Evolutionary conservation across 2,888 invertebrate species (phyloP).

Genomic region (Diabrotica balteata): DNA sequence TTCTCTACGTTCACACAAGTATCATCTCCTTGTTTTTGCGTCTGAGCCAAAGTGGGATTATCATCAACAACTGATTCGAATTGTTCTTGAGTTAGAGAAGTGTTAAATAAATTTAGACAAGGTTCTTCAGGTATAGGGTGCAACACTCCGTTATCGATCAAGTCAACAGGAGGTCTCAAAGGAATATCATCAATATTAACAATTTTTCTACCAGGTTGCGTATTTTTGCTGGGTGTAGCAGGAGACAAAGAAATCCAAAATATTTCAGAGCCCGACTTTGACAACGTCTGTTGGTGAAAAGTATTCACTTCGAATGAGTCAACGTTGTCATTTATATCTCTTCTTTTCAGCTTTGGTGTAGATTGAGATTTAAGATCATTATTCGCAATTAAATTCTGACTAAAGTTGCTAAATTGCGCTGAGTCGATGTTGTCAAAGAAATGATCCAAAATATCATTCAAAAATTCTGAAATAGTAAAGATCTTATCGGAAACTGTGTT

Average conservation of each 20-base stretch:
- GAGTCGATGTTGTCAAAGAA: conserved; percentile 47
- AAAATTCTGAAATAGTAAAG: conserved; percentile 54
- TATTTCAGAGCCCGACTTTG: conserved; percentile 49
- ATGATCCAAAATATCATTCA: conserved; percentile 54
- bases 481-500: conserved; percentile 50
- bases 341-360: conserved; percentile 36
- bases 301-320: conserved; percentile 40
- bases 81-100: conserved; percentile 12
- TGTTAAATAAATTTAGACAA: conserved; percentile 44
- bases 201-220: conserved; percentile 26
- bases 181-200: conserved; percentile 56
- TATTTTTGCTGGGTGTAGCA: conserved; percentile 13
- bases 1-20: neutral
- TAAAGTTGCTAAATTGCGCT: conserved; percentile 36
- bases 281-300: conserved; percentile 47
- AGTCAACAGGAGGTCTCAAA: conserved; percentile 50
- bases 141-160: conserved; percentile 7
- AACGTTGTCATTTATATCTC: neutral
- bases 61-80: neutral
- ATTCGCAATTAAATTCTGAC: conserved; percentile 29
- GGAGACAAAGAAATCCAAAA: conserved; percentile 55
- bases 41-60: neutral
- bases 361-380: conserved; percentile 37
- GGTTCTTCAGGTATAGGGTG: conserved; percentile 49
- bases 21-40: neutral